These are phyloP conservation scores for Otis tarda DNA, from an alignment of 2,113 vertebrate species.

Conservation along the genomic window DNA sequence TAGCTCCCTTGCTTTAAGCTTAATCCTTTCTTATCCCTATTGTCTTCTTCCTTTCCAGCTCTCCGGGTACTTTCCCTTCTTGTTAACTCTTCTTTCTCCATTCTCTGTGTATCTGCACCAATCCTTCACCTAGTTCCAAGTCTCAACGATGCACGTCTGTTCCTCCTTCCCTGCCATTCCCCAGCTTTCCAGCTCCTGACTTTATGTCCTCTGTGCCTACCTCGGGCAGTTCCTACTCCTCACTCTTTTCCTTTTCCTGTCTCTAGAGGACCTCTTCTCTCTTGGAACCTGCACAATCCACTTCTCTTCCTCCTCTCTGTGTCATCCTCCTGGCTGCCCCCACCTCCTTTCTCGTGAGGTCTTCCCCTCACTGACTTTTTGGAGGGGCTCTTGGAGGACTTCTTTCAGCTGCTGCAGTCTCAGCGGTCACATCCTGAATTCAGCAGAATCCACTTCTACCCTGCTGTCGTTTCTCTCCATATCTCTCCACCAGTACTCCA, in stretches of 20 bases:
- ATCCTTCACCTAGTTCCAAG: neutral
- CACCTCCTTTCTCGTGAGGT: accelerated
- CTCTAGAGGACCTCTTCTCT: neutral
- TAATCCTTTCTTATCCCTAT: neutral
- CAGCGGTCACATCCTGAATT: neutral
- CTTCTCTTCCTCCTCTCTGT: neutral
- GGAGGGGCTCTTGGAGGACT: neutral
- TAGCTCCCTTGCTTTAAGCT: neutral
- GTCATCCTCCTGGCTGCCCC: too few relatives aligned
- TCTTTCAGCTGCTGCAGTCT: neutral
- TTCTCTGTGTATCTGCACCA: neutral
- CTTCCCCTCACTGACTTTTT: neutral
- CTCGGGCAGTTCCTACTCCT: neutral
- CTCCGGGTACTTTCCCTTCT: neutral
- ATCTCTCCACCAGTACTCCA: neutral
- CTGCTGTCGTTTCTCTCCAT: neutral
- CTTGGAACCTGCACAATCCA: neutral
- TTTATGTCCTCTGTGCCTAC: neutral
- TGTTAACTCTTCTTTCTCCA: neutral
- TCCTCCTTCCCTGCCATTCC: neutral
- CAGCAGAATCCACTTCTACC: neutral
- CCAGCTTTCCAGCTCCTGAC: neutral
- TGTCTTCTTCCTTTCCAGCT: neutral
- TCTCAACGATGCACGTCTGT: neutral
- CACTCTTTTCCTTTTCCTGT: neutral